phyloP scores from a whole-genome alignment of 2,888 invertebrate genomes.

The Busseola fusca region DNA sequence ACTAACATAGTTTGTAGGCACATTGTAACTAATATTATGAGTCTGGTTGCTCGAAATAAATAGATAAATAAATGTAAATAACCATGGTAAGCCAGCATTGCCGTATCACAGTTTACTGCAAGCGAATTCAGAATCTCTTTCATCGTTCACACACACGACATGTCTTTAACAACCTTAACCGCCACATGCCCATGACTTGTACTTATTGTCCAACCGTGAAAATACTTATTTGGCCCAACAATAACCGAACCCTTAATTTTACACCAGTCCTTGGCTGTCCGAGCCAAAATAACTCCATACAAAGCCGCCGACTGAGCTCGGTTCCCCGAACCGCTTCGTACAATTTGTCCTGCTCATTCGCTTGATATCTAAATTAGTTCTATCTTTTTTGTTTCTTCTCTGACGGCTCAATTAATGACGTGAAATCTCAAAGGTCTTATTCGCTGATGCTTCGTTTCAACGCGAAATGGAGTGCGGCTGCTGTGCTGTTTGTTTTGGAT shows the following conservation, averaged over 20 bases:
- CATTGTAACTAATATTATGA: too few relatives aligned
- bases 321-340: slow-evolving; percentile 57
- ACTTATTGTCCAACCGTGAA: slow-evolving; percentile 50
- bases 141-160: slow-evolving; percentile 6
- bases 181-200: slow-evolving; percentile 39
- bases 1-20: too few relatives aligned
- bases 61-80: too few relatives aligned
- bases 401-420: slow-evolving; percentile 65
- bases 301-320: slow-evolving; percentile 58
- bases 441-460: slow-evolving; percentile 60
- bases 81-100: too few relatives aligned
- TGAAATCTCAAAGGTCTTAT: slow-evolving; percentile 62
- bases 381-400: slow-evolving; percentile 58
- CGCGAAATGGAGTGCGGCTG: slow-evolving; percentile 55
- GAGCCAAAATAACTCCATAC: slow-evolving; percentile 62
- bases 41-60: too few relatives aligned
- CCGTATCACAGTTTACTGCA: too few relatives aligned
- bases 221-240: slow-evolving; percentile 51
- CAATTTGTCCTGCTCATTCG: slow-evolving; percentile 62
- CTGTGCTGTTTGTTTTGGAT: slow-evolving; percentile 49
- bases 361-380: slow-evolving; percentile 64
- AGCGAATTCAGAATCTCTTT: not conserved
- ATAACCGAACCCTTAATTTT: slow-evolving; percentile 53
- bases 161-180: slow-evolving; percentile 25
- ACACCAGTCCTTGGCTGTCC: slow-evolving; percentile 51